These are phyloP conservation scores for Alviniconcha marisindica DNA, from an alignment of 1,140 invertebrate genomes.

Conservation along the genomic window DNA sequence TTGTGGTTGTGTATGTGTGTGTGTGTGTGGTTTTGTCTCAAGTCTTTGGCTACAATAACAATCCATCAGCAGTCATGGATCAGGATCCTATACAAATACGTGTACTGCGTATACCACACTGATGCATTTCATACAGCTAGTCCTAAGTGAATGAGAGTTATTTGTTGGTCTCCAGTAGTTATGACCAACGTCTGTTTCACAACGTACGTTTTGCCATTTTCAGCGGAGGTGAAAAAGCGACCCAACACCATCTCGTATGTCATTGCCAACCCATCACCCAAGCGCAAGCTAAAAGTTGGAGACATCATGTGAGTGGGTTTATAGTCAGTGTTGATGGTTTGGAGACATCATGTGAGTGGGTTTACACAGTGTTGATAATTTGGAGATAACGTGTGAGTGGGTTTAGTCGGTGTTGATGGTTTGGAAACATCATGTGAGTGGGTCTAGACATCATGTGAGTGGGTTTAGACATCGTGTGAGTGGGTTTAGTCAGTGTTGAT, in stretches of 20 bases:
- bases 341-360: too few relatives aligned
- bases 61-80: not conserved
- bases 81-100: not conserved
- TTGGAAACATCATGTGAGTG: too few relatives aligned
- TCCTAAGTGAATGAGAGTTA: not conserved
- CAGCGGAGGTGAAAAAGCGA: constrained; percentile 36
- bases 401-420: too few relatives aligned
- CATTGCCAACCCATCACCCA: constrained; percentile 66
- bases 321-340: too few relatives aligned
- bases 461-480: too few relatives aligned
- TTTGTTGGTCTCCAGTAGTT: not conserved
- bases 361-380: too few relatives aligned
- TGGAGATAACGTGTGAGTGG: too few relatives aligned
- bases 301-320: constrained; percentile 70
- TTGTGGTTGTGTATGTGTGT: too few relatives aligned
- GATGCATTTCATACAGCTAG: not conserved
- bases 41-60: not conserved
- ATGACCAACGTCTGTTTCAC: not conserved
- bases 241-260: constrained; percentile 60
- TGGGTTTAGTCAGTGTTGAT: too few relatives aligned
- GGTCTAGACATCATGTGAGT: too few relatives aligned
- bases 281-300: constrained; percentile 61
- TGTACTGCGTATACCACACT: not conserved
- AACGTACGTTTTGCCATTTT: not conserved
- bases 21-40: too few relatives aligned